Evolutionary conservation across 1,140 invertebrate species (phyloP).

Genomic region (Pseudoatta argentina): DNA sequence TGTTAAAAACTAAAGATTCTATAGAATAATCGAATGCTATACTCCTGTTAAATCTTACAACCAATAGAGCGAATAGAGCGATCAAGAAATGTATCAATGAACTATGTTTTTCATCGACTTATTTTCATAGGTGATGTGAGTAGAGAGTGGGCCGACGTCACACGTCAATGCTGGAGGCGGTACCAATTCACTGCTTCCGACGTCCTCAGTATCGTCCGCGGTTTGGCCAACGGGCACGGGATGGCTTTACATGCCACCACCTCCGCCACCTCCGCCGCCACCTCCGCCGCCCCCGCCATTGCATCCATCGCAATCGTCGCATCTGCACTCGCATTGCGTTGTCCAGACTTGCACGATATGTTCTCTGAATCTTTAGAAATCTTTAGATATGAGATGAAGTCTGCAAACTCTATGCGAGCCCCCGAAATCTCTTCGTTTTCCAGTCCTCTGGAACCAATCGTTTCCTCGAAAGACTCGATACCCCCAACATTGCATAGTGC

Average conservation of each 20-base stretch:
- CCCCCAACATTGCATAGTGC: no score
- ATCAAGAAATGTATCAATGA: no score
- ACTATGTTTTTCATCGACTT: constrained; percentile 9
- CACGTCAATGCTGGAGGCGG: constrained; percentile 79
- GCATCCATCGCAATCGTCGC: constrained; percentile 79
- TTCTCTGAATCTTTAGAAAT: constrained; percentile 84
- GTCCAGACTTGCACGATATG: constrained; percentile 87
- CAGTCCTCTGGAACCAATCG: background rate
- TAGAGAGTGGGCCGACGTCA: constrained; percentile 85
- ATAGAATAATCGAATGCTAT: background rate
- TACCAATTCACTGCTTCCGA: constrained; percentile 73
- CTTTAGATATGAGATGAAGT: background rate
- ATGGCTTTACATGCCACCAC: no score
- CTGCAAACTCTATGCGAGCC: background rate
- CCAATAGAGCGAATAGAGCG: no score
- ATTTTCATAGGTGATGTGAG: constrained; percentile 87
- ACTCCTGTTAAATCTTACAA: background rate
- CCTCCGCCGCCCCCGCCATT: constrained; percentile 78
- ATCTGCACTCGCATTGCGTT: constrained; percentile 83
- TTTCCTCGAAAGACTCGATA: constrained; percentile 1
- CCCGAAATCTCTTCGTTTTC: background rate
- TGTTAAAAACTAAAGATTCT: background rate
- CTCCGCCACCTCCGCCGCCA: constrained; percentile 75
- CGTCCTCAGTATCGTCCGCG: constrained; percentile 67
- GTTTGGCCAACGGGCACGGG: constrained; percentile 60